Evolutionary conservation across 2,888 invertebrate genomes (phyloP), one percentile per base, ranked within the genome.

Genomic region (Chrysolina oricalcia): DNA sequence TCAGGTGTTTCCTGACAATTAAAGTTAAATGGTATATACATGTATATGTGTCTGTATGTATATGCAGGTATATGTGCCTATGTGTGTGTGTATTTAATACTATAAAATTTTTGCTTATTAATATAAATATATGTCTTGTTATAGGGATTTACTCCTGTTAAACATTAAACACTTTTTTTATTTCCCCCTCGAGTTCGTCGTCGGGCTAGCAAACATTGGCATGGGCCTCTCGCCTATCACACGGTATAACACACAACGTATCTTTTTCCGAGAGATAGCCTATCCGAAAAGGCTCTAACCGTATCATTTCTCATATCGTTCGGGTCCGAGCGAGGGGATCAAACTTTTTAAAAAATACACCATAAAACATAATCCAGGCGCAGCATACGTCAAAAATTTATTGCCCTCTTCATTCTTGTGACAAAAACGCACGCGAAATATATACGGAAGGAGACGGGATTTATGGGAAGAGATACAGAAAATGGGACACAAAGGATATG

Each of bases 331-430:
- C 64, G 50, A 81, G 76, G 73, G 79, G 78, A 80, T 81, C 76
- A 81, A 81, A 82, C 81, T 83, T 84, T 82, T 83, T 75, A 77
- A 82, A 83, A 82, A 83, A 81, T 81, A 81, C 74, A 83, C 82
- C 80, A 83, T 82, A 83, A 83, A 83, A 82, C 82, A 83, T 81
- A 81, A 81, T 80, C 79, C 80, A 75, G 70, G 75, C 78, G 78
- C 77, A 77, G 81, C 83, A 77, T 80, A 79, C 79, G 81, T 82
- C 80, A 79, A 80, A 78, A 82, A 82, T 83, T 81, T 82, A 82
- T 80, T 77, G 79, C 72, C 66, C 73, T 69, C 66, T 78, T 80
- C 73, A 75, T 74, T 67, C 71, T 53, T 73, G 76, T 76, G 80
- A 81, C 80, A 80, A 78, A 80, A 77, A 78, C 70, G 72, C 72